These are phyloP conservation scores for Hyles vespertilio DNA, from an alignment of 1,140 invertebrate species.

Conservation along the genomic window DNA sequence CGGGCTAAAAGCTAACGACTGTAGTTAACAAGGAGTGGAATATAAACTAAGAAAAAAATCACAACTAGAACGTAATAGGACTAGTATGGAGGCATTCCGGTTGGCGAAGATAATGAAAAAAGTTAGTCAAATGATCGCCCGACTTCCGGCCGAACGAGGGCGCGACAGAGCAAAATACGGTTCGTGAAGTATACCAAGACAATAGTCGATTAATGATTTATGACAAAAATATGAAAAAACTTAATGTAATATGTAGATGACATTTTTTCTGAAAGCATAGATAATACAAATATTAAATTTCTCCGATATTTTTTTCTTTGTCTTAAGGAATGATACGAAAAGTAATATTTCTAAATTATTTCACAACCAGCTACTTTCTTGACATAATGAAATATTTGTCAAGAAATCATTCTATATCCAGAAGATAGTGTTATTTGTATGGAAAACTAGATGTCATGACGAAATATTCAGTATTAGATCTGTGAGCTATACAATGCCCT, in stretches of 20 bases:
- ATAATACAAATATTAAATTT: too few species aligned
- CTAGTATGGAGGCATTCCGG: constrained; percentile 52
- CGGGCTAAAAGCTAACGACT: constrained; percentile 39
- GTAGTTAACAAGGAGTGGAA: constrained; percentile 41
- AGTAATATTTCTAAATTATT: too few species aligned
- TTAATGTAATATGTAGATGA: too few species aligned
- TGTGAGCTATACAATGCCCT: not conserved
- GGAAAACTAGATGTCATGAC: too few species aligned
- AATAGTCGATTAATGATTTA: too few species aligned
- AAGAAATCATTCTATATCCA: not conserved
- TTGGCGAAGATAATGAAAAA: constrained; percentile 62
- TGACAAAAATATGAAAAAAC: too few species aligned
- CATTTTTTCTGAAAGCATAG: too few species aligned
- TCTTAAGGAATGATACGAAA: too few species aligned
- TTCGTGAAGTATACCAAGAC: not conserved
- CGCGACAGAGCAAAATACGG: not conserved
- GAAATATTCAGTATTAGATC: too few species aligned
- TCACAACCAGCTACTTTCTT: too few species aligned
- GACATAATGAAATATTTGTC: not conserved
- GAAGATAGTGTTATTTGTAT: not conserved
- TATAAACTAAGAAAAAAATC: constrained; percentile 31
- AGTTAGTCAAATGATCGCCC: constrained; percentile 61
- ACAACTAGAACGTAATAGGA: constrained; percentile 53
- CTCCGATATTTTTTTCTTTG: too few species aligned
- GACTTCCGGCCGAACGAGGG: constrained; percentile 31